Base-by-base conservation (phyloP, 2,113 vertebrate species). In the Sylvietta virens region DNA sequence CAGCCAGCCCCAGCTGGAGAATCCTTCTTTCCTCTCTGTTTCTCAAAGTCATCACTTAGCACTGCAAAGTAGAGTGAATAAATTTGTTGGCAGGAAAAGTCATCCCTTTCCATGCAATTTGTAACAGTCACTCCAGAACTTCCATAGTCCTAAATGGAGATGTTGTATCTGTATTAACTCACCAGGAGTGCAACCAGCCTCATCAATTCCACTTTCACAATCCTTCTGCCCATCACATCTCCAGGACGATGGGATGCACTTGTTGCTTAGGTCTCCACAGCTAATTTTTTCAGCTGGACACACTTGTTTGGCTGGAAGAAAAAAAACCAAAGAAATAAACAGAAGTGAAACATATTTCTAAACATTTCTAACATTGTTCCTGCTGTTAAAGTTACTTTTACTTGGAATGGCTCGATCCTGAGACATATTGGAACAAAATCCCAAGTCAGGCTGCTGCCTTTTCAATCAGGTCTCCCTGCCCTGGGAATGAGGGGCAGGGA, bases 201-300 rank as follows among this genome's bases (percentile, higher is more conserved):
- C 99, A 6, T 99, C 99, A 1, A 98, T 97, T 31, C 99, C 99
- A 5, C 98, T 99, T 96, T 99, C 99, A 73, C 99, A 99, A 78
- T 99, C 99, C 95, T 97, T 98, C 97, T 99, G 99, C 6, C 99
- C 99, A 30, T 99, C 99, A 35, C 99, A 99, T 95, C 98, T 98
- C 99, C 99, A 99, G 9, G 99, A 99, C 33, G 98, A 97, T 0
- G 99, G 99, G 92, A 99, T 98, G 64, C 99, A 99, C 95, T 99
- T 99, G 97, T 98, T 99, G 96, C 98, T 97, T 40, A 96, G 88
- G 42, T 98, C 98, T 66, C 99, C 99, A 66, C 99, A 99, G 97
- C 99, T 99, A 27, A 99, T 98, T 98, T 99, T 99, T 98, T 99
- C 99, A 3, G 98, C 97, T 6, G 98, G 98, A 94, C 99, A 99